A percentile compares a stretch with the other conserved stretches of the same genome.
Evolutionary conservation across 2,113 vertebrate genomes (phyloP).

Genomic region (Oreochromis aureus): DNA sequence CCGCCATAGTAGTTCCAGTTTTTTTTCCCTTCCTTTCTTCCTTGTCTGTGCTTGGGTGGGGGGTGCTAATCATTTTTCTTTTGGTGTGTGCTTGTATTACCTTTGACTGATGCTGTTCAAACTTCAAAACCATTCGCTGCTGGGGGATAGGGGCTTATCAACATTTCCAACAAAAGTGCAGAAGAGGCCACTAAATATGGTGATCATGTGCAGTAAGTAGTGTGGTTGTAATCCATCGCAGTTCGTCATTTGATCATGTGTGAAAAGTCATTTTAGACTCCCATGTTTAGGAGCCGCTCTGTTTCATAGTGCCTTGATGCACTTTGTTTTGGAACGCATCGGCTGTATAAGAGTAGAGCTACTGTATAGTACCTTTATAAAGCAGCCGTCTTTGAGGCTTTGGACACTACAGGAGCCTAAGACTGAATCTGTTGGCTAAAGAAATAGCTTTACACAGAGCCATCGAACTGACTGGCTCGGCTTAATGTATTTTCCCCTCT

Average conservation of each 20-base stretch:
- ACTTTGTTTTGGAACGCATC: slow-evolving; percentile 64
- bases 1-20: slow-evolving; percentile 4
- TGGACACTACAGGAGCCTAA: not conserved
- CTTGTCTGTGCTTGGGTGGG: not conserved
- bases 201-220: slow-evolving; percentile 33
- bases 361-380: slow-evolving; percentile 59
- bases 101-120: slow-evolving; percentile 55
- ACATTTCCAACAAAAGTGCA: slow-evolving; percentile 44
- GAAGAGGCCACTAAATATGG: slow-evolving; percentile 55
- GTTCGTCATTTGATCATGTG: slow-evolving; percentile 41
- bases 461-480: not conserved
- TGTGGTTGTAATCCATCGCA: slow-evolving; percentile 40
- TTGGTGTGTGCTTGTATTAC: not conserved
- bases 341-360: slow-evolving; percentile 47
- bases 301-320: slow-evolving; percentile 73
- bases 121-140: slow-evolving; percentile 58
- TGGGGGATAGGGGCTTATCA: slow-evolving; percentile 56
- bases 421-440: slow-evolving; percentile 20
- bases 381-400: slow-evolving; percentile 30
- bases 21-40: not conserved
- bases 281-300: slow-evolving; percentile 62
- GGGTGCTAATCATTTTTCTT: not conserved
- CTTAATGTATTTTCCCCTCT: slow-evolving; percentile 19
- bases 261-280: slow-evolving; percentile 48
- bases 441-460: slow-evolving; percentile 34